Base-by-base conservation (phyloP, 2,113 vertebrate genomes). In the Arizona elegans region DNA sequence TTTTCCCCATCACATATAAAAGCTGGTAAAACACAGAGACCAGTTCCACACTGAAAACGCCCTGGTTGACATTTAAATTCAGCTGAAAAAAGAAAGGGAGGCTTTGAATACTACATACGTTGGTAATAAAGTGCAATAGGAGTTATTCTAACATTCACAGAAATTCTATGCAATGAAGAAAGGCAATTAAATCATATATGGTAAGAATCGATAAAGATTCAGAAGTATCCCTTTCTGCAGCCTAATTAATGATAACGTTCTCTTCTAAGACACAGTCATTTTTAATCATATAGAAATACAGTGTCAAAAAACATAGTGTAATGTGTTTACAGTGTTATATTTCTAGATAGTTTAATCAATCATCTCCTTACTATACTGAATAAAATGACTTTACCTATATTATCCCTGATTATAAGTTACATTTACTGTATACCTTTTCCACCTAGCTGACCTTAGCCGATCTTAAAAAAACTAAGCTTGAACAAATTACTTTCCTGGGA, bases 1-100 rank as follows among this genome's bases (percentile, higher is more conserved):
- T 99, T 99, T 92, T 99, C 99, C 94, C 99, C 99, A 93, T 99
- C 99, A 94, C 99, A 99, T 96, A 99, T 99, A 96, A 99, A 99
- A 13, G 99, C 99, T 50, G 99, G 99, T 15, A 99, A 98, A 50
- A 99, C 99, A 95, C 99, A 99, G 75, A 99, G 98, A 86, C 99
- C 99, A 21, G 99, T 99, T 90, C 99, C 99, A 86, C 99, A 99
- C 96, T 99, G 99, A 96, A 99, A 99, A 85, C 99, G 98, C 38
- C 99, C 99, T 8, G 99, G 99, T 92, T 99, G 99, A 95, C 99
- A 99, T 95, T 98, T 99, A 97, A 99, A 99, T 98, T 99, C 99
- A 95, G 99, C 99, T 99, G 96, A 87, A 93, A 94, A 91, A 93
- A 92, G 47, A 89, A 26, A 38, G 6, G 90, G 0, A 95, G 65